Base-by-base conservation (phyloP, 2,113 vertebrate species). In the Lamprologus tigripictilis region DNA sequence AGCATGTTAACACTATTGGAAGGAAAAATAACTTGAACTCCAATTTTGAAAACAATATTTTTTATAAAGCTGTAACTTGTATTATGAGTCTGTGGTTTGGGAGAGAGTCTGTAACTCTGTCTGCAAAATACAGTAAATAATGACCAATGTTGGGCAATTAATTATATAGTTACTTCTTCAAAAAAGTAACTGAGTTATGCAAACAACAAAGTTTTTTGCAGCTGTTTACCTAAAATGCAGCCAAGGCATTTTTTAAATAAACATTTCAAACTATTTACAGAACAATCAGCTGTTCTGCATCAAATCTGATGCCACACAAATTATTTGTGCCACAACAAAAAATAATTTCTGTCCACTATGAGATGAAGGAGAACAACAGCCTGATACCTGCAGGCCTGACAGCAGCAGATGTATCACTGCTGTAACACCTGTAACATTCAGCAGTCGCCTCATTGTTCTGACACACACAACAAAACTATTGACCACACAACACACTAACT, bases 371-470 rank as follows among this genome's bases (percentile, higher is more conserved):
- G 3, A 45, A 16, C 13, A 47, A 4, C 42, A 47, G 14, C 42
- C 13, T 45, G 42, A 47, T 47, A 16, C 42, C 6, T 16, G 42
- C 42, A 16, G 13, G 13, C 42, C 42, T 45, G 42, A 45, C 42
- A 45, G 0, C 42, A 45, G 42, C 0, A 45, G 42, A 45, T 45
- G 42, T 16, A 0, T 45, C 6, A 45, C 42, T 45, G 2, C 42
- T 45, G 42, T 45, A 45, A 45, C 42, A 45, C 13, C 13, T 45
- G 42, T 7, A 14, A 45, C 42, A 45, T 0, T 45, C 42, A 45
- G 42, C 6, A 45, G 42, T 45, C 6, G 13, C 13, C 13, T 45
- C 42, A 45, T 14, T 14, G 42, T 45, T 45, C 42, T 45, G 42
- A 45, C 13, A 14, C 42, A 45, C 40, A 45, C 42, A 45, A 45